Evolutionary conservation across 2,113 vertebrate species (phyloP), one percentile per base, ranked within the genome.

Genomic region (Thalassarche chlororhynchos): DNA sequence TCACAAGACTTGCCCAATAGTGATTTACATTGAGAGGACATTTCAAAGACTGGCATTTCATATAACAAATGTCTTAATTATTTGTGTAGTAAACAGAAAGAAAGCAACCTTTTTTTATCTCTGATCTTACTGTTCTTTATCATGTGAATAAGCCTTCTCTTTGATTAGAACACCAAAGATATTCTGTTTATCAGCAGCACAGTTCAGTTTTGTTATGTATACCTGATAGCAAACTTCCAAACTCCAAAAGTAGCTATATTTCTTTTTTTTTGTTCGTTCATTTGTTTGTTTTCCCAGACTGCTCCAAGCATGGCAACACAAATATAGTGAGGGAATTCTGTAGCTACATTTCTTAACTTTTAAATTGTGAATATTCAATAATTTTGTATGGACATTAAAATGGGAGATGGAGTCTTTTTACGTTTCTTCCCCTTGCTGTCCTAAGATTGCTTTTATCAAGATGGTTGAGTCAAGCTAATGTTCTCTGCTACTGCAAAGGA

Each of bases 351-450:
- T 72, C 20, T 70, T 75, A 55, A 57, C 4, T 79, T 83, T 80
- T 62, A 58, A 87, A 26, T 8, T 26, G 12, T 44, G 28, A 34
- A n/a, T 87, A 66, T 60, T 68, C 13, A 38, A 68, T 3, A 40
- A 26, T 54, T 80, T 72, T 72, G 5, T 52, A 40, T 34, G 12
- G 14, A 36, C 4, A 36, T 61, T 65, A 40, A 46, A 88, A 74
- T 12, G 6, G 26, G 6, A 68, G 68, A 12, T 34, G 8, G 9
- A 44, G 5, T 57, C 2, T 28, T 88, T 71, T 32, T 36, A 12
- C 0, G 0, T 31, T 47, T 57, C 31, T 55, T 68, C 18, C 6
- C 7, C 25, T 76, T 64, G 10, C 6, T 72, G 1, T 62, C 8
- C 10, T 42, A 18, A 21, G 31, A 16, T 32, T 38, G 13, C 1